Conservation (phyloP, 2,888 invertebrate genomes). For the Epinotia bilunana region DNA sequence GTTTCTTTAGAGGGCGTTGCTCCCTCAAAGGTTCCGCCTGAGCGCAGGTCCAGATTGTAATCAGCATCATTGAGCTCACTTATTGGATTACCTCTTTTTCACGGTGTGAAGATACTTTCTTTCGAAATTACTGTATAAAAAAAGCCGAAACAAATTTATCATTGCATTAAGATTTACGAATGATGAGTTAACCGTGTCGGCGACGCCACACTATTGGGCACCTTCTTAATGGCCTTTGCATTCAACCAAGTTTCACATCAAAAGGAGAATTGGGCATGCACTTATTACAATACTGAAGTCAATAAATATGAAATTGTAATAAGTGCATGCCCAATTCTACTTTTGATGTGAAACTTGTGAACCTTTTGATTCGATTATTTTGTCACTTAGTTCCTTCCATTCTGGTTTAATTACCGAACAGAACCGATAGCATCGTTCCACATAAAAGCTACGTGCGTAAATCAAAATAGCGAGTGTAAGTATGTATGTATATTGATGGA, state of each 20-base stretch:
- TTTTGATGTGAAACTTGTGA: too few relatives aligned
- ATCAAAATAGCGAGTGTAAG: too few relatives aligned
- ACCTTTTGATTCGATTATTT: neutral
- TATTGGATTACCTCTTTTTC: neutral
- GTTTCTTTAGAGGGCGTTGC: constrained; percentile 4
- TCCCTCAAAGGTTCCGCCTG: constrained; percentile 17
- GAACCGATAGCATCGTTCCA: neutral
- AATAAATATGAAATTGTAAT: too few relatives aligned
- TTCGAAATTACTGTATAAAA: neutral
- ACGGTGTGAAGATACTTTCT: neutral
- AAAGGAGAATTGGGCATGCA: too few relatives aligned
- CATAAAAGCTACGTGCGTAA: too few relatives aligned
- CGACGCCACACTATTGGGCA: too few relatives aligned
- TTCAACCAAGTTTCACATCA: neutral
- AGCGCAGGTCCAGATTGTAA: constrained; percentile 10
- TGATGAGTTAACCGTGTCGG: too few relatives aligned
- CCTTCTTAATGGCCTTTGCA: neutral
- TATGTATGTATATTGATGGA: too few relatives aligned
- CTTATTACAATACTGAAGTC: too few relatives aligned
- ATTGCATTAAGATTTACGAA: too few relatives aligned
- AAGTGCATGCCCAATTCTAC: too few relatives aligned
- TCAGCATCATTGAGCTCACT: neutral
- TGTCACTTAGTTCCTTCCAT: neutral
- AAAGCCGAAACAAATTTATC: too few relatives aligned
- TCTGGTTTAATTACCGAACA: neutral